A percentile compares a stretch with the other conserved stretches of the same genome.
phyloP scores from a whole-genome alignment of 2,888 invertebrate genomes.

The Sinodicranocentrus sp. region DNA sequence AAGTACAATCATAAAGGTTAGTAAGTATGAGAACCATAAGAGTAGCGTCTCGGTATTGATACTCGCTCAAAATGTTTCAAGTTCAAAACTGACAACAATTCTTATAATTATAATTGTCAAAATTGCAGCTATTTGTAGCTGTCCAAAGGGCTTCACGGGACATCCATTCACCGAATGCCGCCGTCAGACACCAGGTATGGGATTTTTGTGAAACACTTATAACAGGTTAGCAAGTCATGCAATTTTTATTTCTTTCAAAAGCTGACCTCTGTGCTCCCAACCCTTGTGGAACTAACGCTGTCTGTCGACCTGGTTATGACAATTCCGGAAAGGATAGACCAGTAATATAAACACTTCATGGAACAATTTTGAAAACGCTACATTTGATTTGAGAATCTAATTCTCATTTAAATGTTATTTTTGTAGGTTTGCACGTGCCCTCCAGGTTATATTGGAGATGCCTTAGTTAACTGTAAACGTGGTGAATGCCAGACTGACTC shows the following conservation, averaged over 20 bases:
- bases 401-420: no score
- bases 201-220: conserved; percentile 1
- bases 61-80: no score
- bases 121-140: conserved; percentile 78
- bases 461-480: conserved; percentile 85
- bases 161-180: conserved; percentile 90
- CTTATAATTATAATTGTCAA: no score
- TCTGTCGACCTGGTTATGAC: conserved; percentile 91
- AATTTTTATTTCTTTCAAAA: no score
- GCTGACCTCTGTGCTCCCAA: conserved; percentile 85
- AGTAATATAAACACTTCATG: conserved; percentile 79
- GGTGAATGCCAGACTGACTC: conserved; percentile 89
- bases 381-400: no score
- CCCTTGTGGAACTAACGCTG: conserved; percentile 89
- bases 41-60: no score
- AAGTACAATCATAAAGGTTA: conserved; percentile 63
- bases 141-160: conserved; percentile 87
- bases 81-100: no score
- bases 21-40: background rate
- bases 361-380: no score
- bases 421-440: conserved; percentile 64
- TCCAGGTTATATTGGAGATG: conserved; percentile 82
- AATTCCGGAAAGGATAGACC: conserved; percentile 89
- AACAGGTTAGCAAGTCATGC: background rate
- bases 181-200: conserved; percentile 81